Percentiles rank a stretch among this genome's conserved stretches.
phyloP scores from a whole-genome alignment of 30 jellyfish, hydroid and myxozoan species.

The Catostylus mosaicus region DNA sequence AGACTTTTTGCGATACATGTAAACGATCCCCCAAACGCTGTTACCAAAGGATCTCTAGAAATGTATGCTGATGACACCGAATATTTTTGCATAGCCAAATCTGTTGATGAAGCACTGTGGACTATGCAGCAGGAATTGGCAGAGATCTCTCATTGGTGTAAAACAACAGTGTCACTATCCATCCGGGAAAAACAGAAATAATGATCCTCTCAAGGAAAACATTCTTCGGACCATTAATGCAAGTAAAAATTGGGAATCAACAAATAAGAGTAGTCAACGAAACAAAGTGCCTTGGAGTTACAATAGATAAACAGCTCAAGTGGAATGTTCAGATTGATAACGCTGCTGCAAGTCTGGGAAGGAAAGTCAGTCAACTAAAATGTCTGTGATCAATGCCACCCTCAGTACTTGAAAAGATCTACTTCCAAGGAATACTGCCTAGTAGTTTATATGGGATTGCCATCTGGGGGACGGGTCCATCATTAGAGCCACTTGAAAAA shows the following conservation, averaged over 20 bases:
- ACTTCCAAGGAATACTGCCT: conserved; percentile 31
- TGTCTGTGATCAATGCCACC: conserved; percentile 12
- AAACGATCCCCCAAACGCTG: not conserved
- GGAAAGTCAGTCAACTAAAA: conserved; percentile 17
- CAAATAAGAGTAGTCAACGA: too few species aligned
- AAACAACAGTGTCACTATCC: not conserved
- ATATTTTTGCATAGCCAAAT: conserved; percentile 23
- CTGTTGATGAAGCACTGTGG: not conserved
- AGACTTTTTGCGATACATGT: conserved; percentile 43
- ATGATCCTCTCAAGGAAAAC: not conserved
- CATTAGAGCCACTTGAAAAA: conserved; percentile 27
- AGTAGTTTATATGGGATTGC: conserved; percentile 18
- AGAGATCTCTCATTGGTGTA: not conserved
- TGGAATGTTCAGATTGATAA: too few species aligned
- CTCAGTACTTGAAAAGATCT: conserved; percentile 5
- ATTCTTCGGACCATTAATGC: not conserved
- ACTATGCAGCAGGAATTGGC: not conserved
- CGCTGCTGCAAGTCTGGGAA: conserved; percentile 13
- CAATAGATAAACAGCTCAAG: too few species aligned
- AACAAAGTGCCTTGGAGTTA: not conserved
- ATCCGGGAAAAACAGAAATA: not conserved
- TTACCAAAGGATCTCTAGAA: conserved; percentile 21
- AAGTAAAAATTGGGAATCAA: not conserved
- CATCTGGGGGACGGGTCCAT: conserved; percentile 21
- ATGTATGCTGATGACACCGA: conserved; percentile 41